Evolutionary conservation across 2,888 invertebrate species (phyloP), one percentile per base, ranked within the genome.

Genomic region (Leistus spinibarbis): DNA sequence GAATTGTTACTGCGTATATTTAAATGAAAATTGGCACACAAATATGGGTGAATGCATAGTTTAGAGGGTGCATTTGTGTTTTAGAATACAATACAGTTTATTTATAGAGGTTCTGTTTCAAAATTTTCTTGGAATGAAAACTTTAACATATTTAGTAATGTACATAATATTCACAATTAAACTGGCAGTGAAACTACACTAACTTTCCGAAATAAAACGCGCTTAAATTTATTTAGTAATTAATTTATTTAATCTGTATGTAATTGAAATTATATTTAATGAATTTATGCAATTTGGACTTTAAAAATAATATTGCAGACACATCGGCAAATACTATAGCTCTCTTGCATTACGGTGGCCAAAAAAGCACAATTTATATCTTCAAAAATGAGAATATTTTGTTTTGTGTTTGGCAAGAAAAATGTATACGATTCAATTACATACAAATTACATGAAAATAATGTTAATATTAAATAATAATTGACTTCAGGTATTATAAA

Each of bases 21-120:
- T 9, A 67, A 27, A 13, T 68, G 19, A 63, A 53, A 63, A 40
- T 70, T 70, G 70, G 70, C 63, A 70, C 70, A 24, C 70, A 70
- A 70, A 56, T 19, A 60, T 60, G 40, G 62, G 70, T 70, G 70
- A 70, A 70, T 70, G 70, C 62, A 70, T 70, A 62, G 54, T 10
- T 63, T 63, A 70, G 70, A 70, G 54, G 70, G 70, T 70, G 70
- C 70, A 70, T n/a, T n/a, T 63, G 63, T 70, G 62, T 70, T 70
- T 40, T 70, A 70, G 54, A 63, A 70, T 70, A 62, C 63, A 62
- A 60, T 70, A 53, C 54, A n/a, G 17, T 65, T 24, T n/a, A n/a
- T n/a, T n/a, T n/a, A n/a, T n/a, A n/a, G n/a, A n/a, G n/a, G n/a
- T n/a, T n/a, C n/a, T n/a, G 27, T 19, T 27, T 17, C 40, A 40